A percentile compares a stretch with the other conserved stretches of the same genome.
Evolutionary conservation across 2,113 vertebrate genomes (phyloP).

Genomic region (Rhinopomastus cyanomelas): DNA sequence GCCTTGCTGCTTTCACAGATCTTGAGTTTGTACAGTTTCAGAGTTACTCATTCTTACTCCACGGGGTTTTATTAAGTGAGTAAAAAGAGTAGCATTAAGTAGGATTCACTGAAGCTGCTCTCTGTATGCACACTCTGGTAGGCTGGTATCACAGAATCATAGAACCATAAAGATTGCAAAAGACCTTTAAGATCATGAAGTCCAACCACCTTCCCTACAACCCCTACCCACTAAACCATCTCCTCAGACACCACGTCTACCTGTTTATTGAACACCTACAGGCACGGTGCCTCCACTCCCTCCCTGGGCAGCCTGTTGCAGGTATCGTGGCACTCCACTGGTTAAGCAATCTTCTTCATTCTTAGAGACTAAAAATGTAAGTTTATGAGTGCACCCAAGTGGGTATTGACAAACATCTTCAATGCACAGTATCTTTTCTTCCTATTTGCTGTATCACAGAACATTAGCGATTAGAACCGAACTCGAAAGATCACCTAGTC

Average conservation of each 20-base stretch:
- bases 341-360: background rate
- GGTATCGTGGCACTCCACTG: background rate
- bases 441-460: background rate
- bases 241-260: too few relatives aligned
- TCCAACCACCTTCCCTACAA: too few relatives aligned
- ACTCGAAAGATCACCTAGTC: too few relatives aligned
- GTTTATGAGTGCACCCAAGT: background rate
- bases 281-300: too few relatives aligned
- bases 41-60: background rate
- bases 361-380: background rate
- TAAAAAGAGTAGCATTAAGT: background rate
- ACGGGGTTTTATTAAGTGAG: background rate
- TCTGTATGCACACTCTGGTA: background rate
- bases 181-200: too few relatives aligned
- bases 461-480: too few relatives aligned
- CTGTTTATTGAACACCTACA: too few relatives aligned
- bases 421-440: background rate
- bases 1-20: background rate
- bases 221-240: too few relatives aligned
- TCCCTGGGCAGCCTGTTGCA: too few relatives aligned
- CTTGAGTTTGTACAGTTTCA: background rate
- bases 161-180: too few relatives aligned
- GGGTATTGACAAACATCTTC: background rate
- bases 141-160: background rate
- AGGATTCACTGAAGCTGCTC: background rate